Evolutionary conservation across 2,888 invertebrate species (phyloP).

Genomic region (Polietes domitor): DNA sequence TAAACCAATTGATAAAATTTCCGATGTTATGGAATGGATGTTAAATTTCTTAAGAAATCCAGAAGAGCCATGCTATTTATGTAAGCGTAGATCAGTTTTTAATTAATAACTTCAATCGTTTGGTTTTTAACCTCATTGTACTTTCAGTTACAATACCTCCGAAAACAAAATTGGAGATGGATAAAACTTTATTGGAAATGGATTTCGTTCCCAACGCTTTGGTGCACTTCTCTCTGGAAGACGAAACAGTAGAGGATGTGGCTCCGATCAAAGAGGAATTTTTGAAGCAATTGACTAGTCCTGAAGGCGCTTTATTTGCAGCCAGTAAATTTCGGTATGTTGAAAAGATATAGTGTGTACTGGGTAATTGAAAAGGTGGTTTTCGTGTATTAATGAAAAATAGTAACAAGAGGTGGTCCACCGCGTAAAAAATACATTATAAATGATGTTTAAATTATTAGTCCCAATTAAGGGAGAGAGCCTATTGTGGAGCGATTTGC

Average conservation of each 20-base stretch:
- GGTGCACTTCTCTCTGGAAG: conserved; percentile 86
- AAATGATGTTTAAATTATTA: background rate
- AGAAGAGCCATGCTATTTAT: conserved; percentile 88
- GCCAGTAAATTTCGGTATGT: conserved; percentile 85
- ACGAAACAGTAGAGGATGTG: conserved; percentile 77
- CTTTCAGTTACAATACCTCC: conserved; percentile 91
- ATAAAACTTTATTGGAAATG: conserved; percentile 86
- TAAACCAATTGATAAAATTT: conserved; percentile 87
- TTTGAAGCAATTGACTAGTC: conserved; percentile 84
- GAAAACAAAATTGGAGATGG: conserved; percentile 85
- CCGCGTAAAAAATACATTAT: no score
- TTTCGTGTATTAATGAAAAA: no score
- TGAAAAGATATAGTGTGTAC: background rate
- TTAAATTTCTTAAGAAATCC: conserved; percentile 86
- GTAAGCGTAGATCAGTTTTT: conserved; percentile 82
- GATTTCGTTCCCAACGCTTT: conserved; percentile 90
- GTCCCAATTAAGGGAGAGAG: no score
- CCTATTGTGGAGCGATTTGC: no score
- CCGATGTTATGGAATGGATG: conserved; percentile 88
- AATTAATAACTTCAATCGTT: background rate
- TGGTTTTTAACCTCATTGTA: conserved; percentile 51
- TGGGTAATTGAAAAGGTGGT: no score
- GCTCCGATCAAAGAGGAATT: conserved; percentile 84
- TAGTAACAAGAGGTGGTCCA: no score
- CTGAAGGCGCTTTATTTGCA: conserved; percentile 85